Base-by-base conservation (phyloP, 2,888 invertebrate species). In the Agonopterix arenella region DNA sequence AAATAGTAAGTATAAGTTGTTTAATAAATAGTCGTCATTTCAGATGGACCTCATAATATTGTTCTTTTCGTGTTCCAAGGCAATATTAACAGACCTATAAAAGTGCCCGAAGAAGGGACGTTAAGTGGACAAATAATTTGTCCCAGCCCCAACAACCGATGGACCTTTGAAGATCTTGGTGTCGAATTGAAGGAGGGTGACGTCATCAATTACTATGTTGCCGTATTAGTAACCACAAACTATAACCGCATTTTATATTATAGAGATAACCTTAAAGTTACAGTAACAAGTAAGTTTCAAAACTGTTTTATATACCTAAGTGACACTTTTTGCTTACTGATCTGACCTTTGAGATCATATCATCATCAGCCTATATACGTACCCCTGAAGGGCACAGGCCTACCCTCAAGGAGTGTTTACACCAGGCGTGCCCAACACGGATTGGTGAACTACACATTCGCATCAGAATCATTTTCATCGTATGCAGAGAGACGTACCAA, bases 1-100 rank as follows among this genome's bases (percentile, higher is more conserved):
- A n/a, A n/a, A n/a, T n/a, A n/a, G n/a, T n/a, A n/a, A n/a, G n/a
- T n/a, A n/a, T n/a, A n/a, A n/a, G n/a, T n/a, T n/a, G n/a, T n/a
- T n/a, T 2, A 18, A 28, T 28, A 28, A 28, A 28, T 1, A 7
- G 5, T 47, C n/a, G 2, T 2, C 13, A 1, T 68, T 70, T 2
- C 73, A 83, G 93, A 91, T 69, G 76, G 76, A 18, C 66, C 82
- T 2, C 90, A 90, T 1, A n/a, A n/a, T n/a, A 61, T 92, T 0
- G 76, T 78, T 46, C 66, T 91, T 5, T 93, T 94, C 62, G 91
- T 85, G 0, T 93, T 93, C 68, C 92, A 94, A 75, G 93, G 91
- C 0, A 92, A 92, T 56, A 62, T 92, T 11, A 93, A 93, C 68
- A 79, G 84, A 28, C 64, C 68, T 0, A 90, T 93, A 52, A 68